phyloP scores from a whole-genome alignment of 2,888 invertebrate genomes.

The Lamellibrachia columna region DNA sequence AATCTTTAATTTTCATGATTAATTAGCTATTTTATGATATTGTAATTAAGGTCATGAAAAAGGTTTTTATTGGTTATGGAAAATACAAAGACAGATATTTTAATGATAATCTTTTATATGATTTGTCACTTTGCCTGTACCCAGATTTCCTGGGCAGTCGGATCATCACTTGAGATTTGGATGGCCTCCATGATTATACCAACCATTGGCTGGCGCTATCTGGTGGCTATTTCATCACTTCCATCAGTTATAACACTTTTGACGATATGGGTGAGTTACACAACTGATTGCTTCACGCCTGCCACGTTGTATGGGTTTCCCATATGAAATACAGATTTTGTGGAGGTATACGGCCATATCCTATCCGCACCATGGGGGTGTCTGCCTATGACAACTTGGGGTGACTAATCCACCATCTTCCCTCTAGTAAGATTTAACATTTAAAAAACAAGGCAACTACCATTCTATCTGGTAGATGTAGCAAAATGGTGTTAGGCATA shows the following conservation, averaged over 20 bases:
- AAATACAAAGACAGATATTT: background rate
- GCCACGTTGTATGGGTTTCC: too few species aligned
- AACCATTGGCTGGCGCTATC: conserved; percentile 59
- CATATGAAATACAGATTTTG: background rate
- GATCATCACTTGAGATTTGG: conserved; percentile 59
- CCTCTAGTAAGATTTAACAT: too few species aligned
- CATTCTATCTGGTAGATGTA: too few species aligned
- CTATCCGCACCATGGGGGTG: too few species aligned
- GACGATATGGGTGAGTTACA: conserved; percentile 50
- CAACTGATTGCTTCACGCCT: too few species aligned
- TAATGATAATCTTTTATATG: background rate
- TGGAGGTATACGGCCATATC: background rate
- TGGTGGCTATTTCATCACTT: conserved; percentile 58
- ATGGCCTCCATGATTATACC: conserved; percentile 58
- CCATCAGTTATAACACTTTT: conserved; percentile 54
- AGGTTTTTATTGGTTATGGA: background rate
- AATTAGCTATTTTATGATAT: background rate
- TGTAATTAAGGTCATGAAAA: background rate
- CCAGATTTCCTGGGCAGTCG: conserved; percentile 62
- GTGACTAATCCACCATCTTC: too few species aligned
- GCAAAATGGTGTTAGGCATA: too few species aligned
- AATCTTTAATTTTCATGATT: background rate
- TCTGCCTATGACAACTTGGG: too few species aligned
- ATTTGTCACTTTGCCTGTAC: conserved; percentile 23
- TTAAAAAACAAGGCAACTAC: too few species aligned